Base-by-base conservation (phyloP, 2,113 vertebrate genomes). In the Equus przewalskii region DNA sequence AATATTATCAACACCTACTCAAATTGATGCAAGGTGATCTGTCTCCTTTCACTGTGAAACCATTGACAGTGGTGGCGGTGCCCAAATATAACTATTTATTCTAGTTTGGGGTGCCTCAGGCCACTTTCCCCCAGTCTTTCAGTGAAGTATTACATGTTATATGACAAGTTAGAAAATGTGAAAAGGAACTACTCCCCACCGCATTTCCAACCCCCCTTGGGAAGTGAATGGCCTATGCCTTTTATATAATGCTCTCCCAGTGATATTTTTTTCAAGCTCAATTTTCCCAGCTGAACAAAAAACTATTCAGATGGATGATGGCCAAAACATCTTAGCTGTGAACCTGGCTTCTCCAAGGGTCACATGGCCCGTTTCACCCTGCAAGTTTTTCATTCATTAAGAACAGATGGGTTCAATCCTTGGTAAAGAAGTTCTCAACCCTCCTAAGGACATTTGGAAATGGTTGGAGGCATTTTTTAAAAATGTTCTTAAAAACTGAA, bases 261-360 rank as follows among this genome's bases (percentile, higher is more conserved):
- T 87, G 21, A 18, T 51, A 69, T n/a, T 58, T 64, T 85, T 78
- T 78, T 75, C 56, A 54, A 92, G 51, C 2, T 30, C 28, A 41
- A 49, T 49, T 80, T 91, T 18, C 33, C n/a, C 54, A 96, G 73
- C 85, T 58, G 5, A 82, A 64, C 54, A 92, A n/a, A 84, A 75
- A 73, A 19, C 36, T 30, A 46, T 44, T 89, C 64, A n/a, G 21
- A 65, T 75, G 8, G 21, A 85, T 95, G 87, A 65, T 78, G 9
- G 24, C 54, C 44, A 60, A 75, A 69, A 65, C 6, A 5, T 51
- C 44, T 95, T 72, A 70, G 73, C 21, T 51, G 7, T 4, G 12
- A 84, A 3, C 30, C 3, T 18, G 26, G 1, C 7, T 72, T 72
- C 30, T 80, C 7, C 14, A 80, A 81, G 30, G 24, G 16, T 88